Evolutionary conservation across 2,113 vertebrate genomes (phyloP), one percentile per base, ranked within the genome.

Genomic region (Trinectes maculatus): DNA sequence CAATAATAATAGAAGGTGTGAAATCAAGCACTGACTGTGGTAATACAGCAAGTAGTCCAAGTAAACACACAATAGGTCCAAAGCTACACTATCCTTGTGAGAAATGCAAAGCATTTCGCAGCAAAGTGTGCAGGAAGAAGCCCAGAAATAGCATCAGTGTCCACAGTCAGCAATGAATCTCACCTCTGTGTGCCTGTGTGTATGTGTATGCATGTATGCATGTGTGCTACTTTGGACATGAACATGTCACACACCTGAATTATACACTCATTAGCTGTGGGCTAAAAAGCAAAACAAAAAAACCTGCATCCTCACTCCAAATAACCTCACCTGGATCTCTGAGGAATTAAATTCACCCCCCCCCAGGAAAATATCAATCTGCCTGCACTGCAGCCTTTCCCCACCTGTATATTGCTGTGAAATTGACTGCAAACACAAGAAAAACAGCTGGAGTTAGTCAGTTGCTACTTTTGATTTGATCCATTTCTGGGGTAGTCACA

Each of bases 21-120:
- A n/a, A n/a, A n/a, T n/a, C n/a, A n/a, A n/a, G n/a, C n/a, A n/a
- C n/a, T n/a, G n/a, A n/a, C n/a, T n/a, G n/a, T n/a, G n/a, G n/a
- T n/a, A n/a, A n/a, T n/a, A n/a, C n/a, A n/a, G n/a, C n/a, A n/a
- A n/a, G n/a, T n/a, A n/a, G n/a, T n/a, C n/a, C n/a, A n/a, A n/a
- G n/a, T n/a, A n/a, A n/a, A n/a, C n/a, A n/a, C n/a, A n/a, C n/a
- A n/a, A n/a, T n/a, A n/a, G n/a, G n/a, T n/a, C n/a, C n/a, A n/a
- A n/a, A n/a, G n/a, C 82, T 75, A 70, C 86, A 88, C 88, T 86
- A 89, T 83, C 74, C 85, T 91, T 46, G 69, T 91, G 90, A 89
- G 60, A 86, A 83, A 90, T 90, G 87, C 85, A 91, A 92, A 91
- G 76, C 28, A 92, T 91, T 92, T 90, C 91, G 75, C 39, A 67